Evolutionary conservation across 2,797 vertebrate genomes (phyloP).

Genomic region (Mycteria americana): DNA sequence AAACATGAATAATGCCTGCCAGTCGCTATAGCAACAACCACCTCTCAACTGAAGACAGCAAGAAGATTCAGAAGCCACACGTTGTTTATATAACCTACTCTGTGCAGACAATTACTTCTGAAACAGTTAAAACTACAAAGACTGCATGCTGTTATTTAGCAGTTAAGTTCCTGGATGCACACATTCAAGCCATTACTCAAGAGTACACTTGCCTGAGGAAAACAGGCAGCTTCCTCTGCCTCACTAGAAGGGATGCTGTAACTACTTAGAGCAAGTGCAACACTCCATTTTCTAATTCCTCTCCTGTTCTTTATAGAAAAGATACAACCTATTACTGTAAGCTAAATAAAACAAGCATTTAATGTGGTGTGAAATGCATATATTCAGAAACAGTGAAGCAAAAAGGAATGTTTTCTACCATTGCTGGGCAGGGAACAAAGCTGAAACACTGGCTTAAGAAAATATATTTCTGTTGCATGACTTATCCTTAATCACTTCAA

Average conservation of each 20-base stretch:
- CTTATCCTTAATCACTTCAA: neutral
- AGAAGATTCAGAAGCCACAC: neutral
- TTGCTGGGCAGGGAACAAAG: neutral
- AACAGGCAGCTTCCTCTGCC: constrained; percentile 6
- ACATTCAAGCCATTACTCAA: neutral
- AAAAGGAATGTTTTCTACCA: neutral
- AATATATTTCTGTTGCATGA: neutral
- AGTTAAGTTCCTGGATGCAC: neutral
- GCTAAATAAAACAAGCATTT: neutral
- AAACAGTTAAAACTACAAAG: constrained; percentile 22
- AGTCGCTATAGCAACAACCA: constrained; percentile 10
- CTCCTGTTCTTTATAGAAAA: neutral
- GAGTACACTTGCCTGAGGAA: neutral
- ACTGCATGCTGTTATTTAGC: neutral
- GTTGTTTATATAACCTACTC: neutral
- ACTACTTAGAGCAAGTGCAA: neutral
- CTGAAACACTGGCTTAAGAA: neutral
- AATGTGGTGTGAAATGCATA: neutral
- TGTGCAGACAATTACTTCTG: neutral
- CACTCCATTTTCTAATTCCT: neutral
- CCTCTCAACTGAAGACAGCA: neutral
- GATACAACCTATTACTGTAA: neutral
- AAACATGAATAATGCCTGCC: neutral
- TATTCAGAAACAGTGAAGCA: neutral
- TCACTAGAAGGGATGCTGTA: neutral